Percentiles rank a stretch among this genome's conserved stretches.
These are phyloP conservation scores for Pelodiscus sinensis DNA, from an alignment of 2,113 vertebrate species.

Conservation along the genomic window DNA sequence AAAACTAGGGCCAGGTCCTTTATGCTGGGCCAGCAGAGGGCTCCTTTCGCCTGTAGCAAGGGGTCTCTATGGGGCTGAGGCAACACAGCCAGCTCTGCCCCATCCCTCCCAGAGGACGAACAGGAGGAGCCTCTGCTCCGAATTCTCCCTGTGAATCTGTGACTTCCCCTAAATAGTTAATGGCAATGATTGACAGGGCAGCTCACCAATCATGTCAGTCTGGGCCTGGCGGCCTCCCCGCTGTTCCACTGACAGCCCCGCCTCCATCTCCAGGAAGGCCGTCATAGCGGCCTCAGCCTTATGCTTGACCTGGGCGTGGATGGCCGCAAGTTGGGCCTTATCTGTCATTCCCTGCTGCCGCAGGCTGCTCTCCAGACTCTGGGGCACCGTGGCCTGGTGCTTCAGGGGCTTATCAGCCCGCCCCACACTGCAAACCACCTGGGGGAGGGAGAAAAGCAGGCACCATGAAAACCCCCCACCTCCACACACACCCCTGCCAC, in stretches of 20 bases:
- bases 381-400: conserved; percentile 67
- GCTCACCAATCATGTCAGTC: conserved; percentile 77
- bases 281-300: conserved; percentile 70
- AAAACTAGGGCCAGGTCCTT: background rate
- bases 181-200: background rate
- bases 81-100: background rate
- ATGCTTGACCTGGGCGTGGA: conserved; percentile 61
- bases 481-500: background rate
- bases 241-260: conserved; percentile 62
- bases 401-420: conserved; percentile 65
- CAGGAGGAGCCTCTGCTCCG: background rate
- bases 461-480: background rate
- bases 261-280: conserved; percentile 73
- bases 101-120: background rate
- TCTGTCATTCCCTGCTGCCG: conserved; percentile 70
- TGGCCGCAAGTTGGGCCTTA: conserved; percentile 36
- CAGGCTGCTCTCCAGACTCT: conserved; percentile 72
- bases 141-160: background rate
- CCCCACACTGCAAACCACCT: conserved; percentile 78
- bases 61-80: background rate
- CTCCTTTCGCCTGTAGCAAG: background rate
- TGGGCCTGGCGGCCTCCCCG: conserved; percentile 70
- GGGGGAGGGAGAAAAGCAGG: background rate
- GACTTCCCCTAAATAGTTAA: no score
- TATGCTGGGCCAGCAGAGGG: background rate